Evolutionary conservation across 1,140 invertebrate species (phyloP).

Genomic region (Calephelis nemesis): DNA sequence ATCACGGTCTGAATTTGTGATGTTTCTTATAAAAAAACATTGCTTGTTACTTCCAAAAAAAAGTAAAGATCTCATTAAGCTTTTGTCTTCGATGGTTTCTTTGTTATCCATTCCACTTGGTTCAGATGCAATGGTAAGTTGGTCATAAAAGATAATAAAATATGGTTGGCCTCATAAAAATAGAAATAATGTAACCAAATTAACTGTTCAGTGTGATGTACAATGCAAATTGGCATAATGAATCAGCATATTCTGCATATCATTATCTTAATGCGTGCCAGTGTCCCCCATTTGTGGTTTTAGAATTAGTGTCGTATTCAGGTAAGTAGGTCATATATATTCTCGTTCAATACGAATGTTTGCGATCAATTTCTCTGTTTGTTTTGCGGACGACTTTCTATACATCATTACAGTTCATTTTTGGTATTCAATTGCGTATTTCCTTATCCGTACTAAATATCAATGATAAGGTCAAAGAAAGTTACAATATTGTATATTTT

Average conservation of each 20-base stretch:
- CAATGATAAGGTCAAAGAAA: neutral
- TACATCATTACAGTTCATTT: neutral
- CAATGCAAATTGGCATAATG: conserved; percentile 11
- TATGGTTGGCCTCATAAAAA: neutral
- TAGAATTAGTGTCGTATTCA: conserved; percentile 7
- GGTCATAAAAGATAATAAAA: neutral
- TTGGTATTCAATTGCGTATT: neutral
- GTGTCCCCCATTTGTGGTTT: conserved; percentile 14
- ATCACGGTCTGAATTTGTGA: no score
- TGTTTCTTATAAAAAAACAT: neutral
- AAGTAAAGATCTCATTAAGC: no score
- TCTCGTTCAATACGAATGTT: conserved; percentile 3
- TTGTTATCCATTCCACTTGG: no score
- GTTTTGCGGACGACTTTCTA: conserved; percentile 8
- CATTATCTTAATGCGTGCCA: conserved; percentile 16
- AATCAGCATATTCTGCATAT: conserved; percentile 13
- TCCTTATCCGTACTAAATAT: neutral
- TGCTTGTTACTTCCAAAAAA: no score
- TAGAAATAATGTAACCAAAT: neutral
- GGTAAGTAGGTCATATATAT: conserved; percentile 18
- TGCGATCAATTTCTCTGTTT: conserved; percentile 13
- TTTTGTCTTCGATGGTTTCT: neutral
- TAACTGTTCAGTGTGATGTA: neutral
- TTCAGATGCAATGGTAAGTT: no score
- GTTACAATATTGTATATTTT: neutral